phyloP scores from a whole-genome alignment of 2,113 vertebrate species.

The Zeus faber region DNA sequence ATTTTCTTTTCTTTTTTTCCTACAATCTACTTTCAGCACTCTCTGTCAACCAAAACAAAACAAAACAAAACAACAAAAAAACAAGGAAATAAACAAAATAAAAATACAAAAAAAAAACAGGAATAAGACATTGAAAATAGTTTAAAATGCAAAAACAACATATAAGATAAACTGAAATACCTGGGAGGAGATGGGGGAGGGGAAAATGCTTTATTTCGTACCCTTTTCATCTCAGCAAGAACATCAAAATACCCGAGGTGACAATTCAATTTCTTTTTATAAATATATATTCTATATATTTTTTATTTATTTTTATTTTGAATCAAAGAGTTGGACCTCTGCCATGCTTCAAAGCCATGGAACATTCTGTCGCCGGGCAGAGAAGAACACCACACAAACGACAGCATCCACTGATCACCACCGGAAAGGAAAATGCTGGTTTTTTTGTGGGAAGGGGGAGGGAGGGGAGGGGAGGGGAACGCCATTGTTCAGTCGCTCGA shows the following conservation, averaged over 20 bases:
- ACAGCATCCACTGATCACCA: constrained; percentile 23
- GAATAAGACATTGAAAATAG: not conserved
- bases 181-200: constrained; percentile 5
- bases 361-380: constrained; percentile 28
- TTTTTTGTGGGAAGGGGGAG: too few relatives aligned
- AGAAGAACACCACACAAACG: constrained; percentile 16
- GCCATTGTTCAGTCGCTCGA: constrained; percentile 22
- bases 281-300: constrained; percentile 45
- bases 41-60: constrained; percentile 33
- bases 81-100: constrained; percentile 11
- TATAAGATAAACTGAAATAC: not conserved
- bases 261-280: constrained; percentile 31
- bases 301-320: constrained; percentile 47
- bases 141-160: not conserved
- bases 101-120: constrained; percentile 1
- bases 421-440: constrained; percentile 21
- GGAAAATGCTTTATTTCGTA: constrained; percentile 30
- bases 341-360: constrained; percentile 54
- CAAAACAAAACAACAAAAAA: constrained; percentile 27
- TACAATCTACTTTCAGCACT: constrained; percentile 46
- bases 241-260: constrained; percentile 13
- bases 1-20: constrained; percentile 48
- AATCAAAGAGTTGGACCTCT: constrained; percentile 47
- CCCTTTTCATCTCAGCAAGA: constrained; percentile 28
- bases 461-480: too few relatives aligned